Base-by-base conservation (phyloP, 2,888 invertebrate genomes). In the Lasioglossum leucozonium region DNA sequence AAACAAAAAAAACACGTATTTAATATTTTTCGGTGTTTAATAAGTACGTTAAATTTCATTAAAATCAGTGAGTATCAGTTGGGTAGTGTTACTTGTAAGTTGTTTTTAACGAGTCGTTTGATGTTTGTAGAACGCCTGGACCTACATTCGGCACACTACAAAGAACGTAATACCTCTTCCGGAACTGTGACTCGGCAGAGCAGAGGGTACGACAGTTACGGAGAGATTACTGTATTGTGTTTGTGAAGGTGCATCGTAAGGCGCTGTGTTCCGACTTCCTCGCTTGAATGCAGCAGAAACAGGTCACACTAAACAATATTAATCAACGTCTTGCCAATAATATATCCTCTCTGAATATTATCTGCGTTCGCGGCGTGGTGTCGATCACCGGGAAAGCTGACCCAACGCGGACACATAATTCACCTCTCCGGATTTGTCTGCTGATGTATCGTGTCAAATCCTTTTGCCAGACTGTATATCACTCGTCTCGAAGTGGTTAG, bases 401-500 rank as follows among this genome's bases (percentile, higher is more conserved):
- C 72, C 47, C 3, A 37, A 72, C 42, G 55, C 47, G 67, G 51
- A 34, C 72, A 73, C 65, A n/a, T n/a, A 22, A 81, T 78, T 72
- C 84, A 72, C 58, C 62, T 34, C 65, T 55, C 44, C n/a, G 51
- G 44, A 79, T 77, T 71, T n/a, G 51, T 58, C 74, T 72, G 40
- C 16, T 67, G 79, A 84, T 84, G 84, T 37, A 37, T 89, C 82
- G 82, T 81, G 89, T 84, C 87, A 77, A 81, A 84, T 82, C 84
- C 84, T 87, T 88, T 87, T 84, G 75, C 67, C 30, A 67, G 74
- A n/a, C 40, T 84, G 58, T 81, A 77, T 47, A 86, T 82, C 81
- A 44, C 80, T 71, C 79, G 79, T 87, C 89, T 79, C 74, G 51
- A 69, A 67, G 62, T 34, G 79, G 73, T 37, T 34, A 78, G 72